Evolutionary conservation across 2,888 invertebrate species (phyloP), one percentile per base, ranked within the genome.

Genomic region (Beris chalybata): DNA sequence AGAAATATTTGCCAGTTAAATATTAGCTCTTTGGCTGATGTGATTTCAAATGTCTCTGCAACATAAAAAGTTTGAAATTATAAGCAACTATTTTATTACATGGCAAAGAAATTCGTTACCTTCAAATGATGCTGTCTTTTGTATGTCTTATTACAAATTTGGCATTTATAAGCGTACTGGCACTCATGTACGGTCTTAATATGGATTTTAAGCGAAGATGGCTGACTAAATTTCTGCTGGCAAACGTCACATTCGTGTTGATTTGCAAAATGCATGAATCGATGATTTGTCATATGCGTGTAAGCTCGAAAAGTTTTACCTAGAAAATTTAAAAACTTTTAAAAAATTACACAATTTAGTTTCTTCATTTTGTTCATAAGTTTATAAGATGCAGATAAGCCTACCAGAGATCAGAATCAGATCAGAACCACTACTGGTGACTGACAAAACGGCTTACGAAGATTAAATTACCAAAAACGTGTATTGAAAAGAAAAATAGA

Each of bases 211-310:
- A 67, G 32, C 6, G 67, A 63, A 3, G 67, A 52, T 64, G 30
- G 56, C 9, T 56, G 56, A 52, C 63, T 67, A 31, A 55, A 67
- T 15, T 57, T 67, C 30, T 67, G 63, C 11, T 44, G 52, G 15
- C 67, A 67, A 38, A 58, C 32, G 2, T 55, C 56, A 32, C 67
- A 67, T n/a, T 67, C 63, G 30, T 67, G 15, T 3, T 43, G 32
- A 50, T 64, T 67, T 31, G 47, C 56, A 43, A 53, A 64, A 57
- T 67, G 67, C 12, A 63, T 67, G 12, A 56, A 56, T 31, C 61
- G 13, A 48, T 67, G 67, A 63, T 67, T 56, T 2, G 57, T 64
- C 63, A 67, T 58, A 32, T 67, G 67, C 43, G 63, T 64, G 30
- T 44, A 47, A 1, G 63, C 53, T 29, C 67, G 63, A 43, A 66